Base-by-base conservation (phyloP, 2,888 invertebrate genomes). In the Drosophila anceps region DNA sequence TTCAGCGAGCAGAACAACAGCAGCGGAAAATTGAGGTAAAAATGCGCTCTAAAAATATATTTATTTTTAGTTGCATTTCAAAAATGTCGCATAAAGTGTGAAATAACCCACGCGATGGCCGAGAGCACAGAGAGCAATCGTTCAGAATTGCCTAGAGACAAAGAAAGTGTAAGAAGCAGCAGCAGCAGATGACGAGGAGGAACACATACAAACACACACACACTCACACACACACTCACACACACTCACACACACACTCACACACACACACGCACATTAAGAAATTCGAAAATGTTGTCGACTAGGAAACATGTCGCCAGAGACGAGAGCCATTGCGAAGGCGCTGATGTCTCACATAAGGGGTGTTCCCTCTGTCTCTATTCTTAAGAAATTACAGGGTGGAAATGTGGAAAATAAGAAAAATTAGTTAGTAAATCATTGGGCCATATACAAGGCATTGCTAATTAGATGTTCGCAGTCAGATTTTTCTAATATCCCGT, bases 51-150 rank as follows among this genome's bases (percentile, higher is more conserved):
- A 62, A 53, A 62, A 66, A 69, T 76, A 54, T 57, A 69, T 69
- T 55, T 82, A 81, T 82, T 80, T 84, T 75, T 86, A 73, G 84
- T 84, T 84, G 87, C 76, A 84, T 84, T 76, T 54, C 35, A 78
- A 81, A 72, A 80, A 82, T 68, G 81, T 86, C 86, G 76, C 83
- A 82, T 82, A 80, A 81, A 86, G 57, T 58, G 69, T 61, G 60
- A 73, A 68, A 73, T 63, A 73, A 73, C 74, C 75, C 71, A 71
- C 75, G 72, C 72, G 64, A 18, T 67, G 69, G 24, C 18, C 20
- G 10, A 29, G 41, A 57, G 55, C 31, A 15, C 13, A 4, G 29
- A 27, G 44, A 20, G 61, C 44, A 66, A 43, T 15, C 46, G n/a
- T 18, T 27, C 48, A 33, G 57, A 44, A 58, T 31, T 44, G 35